Evolutionary conservation across 1,140 invertebrate species (phyloP).

Genomic region (Diachasma alloeum): DNA sequence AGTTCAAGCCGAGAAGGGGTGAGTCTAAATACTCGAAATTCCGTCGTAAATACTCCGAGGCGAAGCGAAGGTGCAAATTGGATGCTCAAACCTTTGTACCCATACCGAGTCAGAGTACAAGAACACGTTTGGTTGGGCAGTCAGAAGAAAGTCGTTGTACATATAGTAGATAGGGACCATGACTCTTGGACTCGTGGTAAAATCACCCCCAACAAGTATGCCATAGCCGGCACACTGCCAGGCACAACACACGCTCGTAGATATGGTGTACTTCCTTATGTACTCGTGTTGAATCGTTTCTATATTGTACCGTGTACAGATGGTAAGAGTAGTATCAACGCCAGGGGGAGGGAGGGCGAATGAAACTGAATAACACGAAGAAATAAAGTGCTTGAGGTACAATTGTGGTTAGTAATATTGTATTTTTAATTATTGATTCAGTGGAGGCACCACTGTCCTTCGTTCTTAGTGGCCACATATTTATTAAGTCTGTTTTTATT

Average conservation of each 20-base stretch:
- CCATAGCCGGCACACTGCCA: background rate
- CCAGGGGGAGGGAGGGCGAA: background rate
- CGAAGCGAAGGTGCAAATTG: constrained; percentile 29
- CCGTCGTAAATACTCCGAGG: constrained; percentile 26
- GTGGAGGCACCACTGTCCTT: too few relatives aligned
- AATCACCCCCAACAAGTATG: background rate
- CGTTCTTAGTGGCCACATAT: too few relatives aligned
- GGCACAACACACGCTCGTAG: background rate
- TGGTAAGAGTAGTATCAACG: background rate
- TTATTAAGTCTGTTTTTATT: too few relatives aligned
- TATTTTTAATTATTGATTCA: too few relatives aligned
- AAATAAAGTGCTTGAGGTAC: too few relatives aligned
- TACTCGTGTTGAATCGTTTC: background rate
- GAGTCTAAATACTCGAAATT: background rate
- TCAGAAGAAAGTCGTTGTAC: background rate
- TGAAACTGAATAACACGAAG: background rate
- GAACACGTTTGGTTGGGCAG: background rate
- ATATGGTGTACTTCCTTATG: background rate
- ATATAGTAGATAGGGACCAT: background rate
- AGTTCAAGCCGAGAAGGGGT: background rate
- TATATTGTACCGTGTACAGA: background rate
- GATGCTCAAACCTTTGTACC: constrained; percentile 22
- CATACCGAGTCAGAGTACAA: background rate
- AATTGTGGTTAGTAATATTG: too few relatives aligned
- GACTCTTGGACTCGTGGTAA: background rate